Evolutionary conservation across 1,140 invertebrate genomes (phyloP), one percentile per base, ranked within the genome.

Genomic region (Drosophila sproati): DNA sequence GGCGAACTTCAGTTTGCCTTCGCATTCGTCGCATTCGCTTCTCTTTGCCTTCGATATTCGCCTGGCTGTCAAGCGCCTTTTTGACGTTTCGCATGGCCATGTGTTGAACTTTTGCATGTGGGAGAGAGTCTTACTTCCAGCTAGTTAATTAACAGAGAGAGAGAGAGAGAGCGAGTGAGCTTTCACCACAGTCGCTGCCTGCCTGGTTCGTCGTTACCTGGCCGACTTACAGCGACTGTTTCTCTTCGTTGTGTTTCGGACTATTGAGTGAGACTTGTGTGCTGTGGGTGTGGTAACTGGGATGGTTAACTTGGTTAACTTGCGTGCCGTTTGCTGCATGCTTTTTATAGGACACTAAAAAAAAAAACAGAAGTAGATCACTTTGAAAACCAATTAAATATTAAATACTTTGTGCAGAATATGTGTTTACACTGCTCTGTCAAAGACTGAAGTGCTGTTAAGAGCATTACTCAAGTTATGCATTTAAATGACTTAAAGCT

Each of bases 41-140:
- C 47, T 20, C 64, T 83, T 57, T 60, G 68, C 61, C 54, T 76
- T 69, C 50, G 45, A 39, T 76, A 64, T 76, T 67, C 69, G 75
- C 59, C 56, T 77, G 20, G 59, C 83, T 88, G 83, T 83, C 83
- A 82, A 56, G 75, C 57, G 75, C 66, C 62, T 69, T 61, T 82
- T 89, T 86, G 85, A 88, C 85, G 78, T 81, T 88, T 85, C 80
- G 39, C 12, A 31, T 47, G 37, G 59, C 75, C 82, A 82, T 80
- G 85, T 88, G 85, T 89, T 83, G 83, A 89, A 52, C 80, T 80
- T 80, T 55, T 54, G 69, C 54, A 76, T 82, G 68, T 73, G 68
- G 77, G 75, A 77, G 68, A 39, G n/a, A 50, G n/a, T 4, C 20
- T 20, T 20, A 20, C 20, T 20, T 20, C 20, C 20, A 20, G 20